Conservation (phyloP, 2,113 vertebrate genomes). For the Phalacrocorax carbo region DNA sequence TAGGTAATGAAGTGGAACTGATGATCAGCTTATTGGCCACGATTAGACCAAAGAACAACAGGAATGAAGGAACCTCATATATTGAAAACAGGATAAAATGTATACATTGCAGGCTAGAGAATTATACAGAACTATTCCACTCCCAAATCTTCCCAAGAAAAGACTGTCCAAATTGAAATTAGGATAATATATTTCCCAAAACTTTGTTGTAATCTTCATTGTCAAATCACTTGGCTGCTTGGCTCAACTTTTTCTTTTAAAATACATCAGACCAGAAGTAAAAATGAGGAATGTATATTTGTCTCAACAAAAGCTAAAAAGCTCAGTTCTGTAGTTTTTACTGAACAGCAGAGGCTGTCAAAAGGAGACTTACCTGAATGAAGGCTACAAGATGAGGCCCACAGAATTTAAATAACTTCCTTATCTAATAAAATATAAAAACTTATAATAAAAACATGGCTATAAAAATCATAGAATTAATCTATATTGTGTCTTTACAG, state of each 20-base stretch:
- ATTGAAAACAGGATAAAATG: background rate
- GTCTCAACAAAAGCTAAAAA: background rate
- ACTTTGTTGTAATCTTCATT: background rate
- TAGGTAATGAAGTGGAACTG: slow-evolving; percentile 31
- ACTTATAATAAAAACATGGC: slow-evolving; percentile 47
- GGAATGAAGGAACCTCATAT: background rate
- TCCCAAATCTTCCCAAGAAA: background rate
- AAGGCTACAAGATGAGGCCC: slow-evolving; percentile 14
- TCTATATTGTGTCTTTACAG: slow-evolving; percentile 59
- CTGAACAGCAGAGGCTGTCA: background rate
- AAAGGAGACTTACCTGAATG: background rate
- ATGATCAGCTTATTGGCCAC: slow-evolving; percentile 4
- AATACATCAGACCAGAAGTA: background rate
- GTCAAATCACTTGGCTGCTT: background rate
- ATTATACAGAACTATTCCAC: background rate
- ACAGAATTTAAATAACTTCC: slow-evolving; percentile 53
- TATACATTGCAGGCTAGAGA: background rate
- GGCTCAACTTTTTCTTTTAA: background rate
- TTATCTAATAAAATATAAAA: slow-evolving; percentile 64
- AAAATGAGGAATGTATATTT: background rate
- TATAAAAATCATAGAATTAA: slow-evolving; percentile 61
- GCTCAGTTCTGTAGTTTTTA: background rate
- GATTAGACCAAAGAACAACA: slow-evolving; percentile 35
- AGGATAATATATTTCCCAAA: background rate
- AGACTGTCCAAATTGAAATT: background rate